A percentile compares a stretch with the other conserved stretches of the same genome.
Conservation (phyloP, 2,113 vertebrate species). For the Mastomys coucha region DNA sequence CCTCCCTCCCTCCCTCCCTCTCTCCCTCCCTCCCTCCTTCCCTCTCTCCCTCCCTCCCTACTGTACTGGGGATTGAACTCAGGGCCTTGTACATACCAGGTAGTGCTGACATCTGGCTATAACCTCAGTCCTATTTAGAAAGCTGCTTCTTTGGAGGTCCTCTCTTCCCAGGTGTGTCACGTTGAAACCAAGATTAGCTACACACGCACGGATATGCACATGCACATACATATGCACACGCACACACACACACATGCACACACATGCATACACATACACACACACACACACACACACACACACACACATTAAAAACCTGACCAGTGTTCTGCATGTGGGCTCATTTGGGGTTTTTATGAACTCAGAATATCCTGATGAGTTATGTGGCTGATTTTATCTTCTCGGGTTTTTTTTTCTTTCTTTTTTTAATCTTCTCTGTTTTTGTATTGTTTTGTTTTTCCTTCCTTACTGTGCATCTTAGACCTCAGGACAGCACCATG, state of each 20-base stretch:
- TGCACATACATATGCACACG: background rate
- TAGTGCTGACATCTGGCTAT: background rate
- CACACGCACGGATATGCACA: background rate
- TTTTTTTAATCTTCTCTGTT: background rate
- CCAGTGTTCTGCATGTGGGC: background rate
- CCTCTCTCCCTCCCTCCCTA: too few relatives aligned
- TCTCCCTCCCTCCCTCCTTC: rapidly evolving
- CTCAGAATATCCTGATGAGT: background rate
- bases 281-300: too few relatives aligned
- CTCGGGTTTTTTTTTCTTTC: background rate
- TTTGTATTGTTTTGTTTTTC: background rate
- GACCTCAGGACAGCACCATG: background rate
- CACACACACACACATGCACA: background rate
- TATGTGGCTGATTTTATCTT: background rate
- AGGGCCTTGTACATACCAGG: background rate
- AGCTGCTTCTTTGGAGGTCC: background rate
- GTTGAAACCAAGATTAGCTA: background rate
- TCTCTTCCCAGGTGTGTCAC: background rate
- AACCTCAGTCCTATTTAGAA: background rate
- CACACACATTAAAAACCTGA: background rate
- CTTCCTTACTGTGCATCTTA: background rate
- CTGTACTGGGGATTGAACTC: background rate
- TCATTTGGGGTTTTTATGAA: background rate
- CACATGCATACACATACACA: background rate
- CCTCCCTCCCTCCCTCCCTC: too few relatives aligned